Evolutionary conservation across 2,888 invertebrate genomes (phyloP).

Genomic region (Euzetes globulus): DNA sequence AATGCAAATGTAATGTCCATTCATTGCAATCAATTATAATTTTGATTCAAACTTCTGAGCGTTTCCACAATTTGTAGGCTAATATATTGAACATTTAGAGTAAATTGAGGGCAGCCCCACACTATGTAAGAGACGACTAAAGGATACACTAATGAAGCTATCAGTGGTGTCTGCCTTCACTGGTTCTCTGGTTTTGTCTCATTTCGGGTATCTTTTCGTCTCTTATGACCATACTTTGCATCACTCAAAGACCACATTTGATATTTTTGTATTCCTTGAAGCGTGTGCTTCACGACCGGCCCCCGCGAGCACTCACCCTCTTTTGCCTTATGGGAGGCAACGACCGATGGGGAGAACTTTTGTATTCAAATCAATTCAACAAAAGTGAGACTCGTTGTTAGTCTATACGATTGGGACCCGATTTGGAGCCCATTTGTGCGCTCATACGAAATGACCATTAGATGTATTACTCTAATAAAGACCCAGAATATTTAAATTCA

Average conservation of each 20-base stretch:
- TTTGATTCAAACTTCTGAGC: constrained; percentile 9
- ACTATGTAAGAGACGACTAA: not conserved
- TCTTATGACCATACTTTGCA: not conserved
- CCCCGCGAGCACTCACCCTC: not conserved
- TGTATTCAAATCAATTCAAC: constrained; percentile 9
- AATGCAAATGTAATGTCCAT: not conserved
- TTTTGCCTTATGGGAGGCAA: constrained; percentile 6
- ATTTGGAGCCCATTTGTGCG: constrained; percentile 13
- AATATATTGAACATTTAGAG: constrained; percentile 11
- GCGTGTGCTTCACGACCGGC: not conserved
- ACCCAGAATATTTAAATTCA: not conserved
- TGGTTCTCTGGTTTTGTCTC: not conserved
- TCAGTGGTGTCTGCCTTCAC: constrained; percentile 15
- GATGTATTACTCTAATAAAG: not conserved
- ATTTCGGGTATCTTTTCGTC: not conserved
- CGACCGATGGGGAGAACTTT: constrained; percentile 23
- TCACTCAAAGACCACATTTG: constrained; percentile 16
- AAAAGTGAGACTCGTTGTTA: not conserved
- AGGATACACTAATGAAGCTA: constrained; percentile 28
- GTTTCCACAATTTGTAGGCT: constrained; percentile 7
- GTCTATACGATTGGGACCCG: not conserved
- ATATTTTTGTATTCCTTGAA: constrained; percentile 28
- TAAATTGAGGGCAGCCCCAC: constrained; percentile 13
- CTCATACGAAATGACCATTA: constrained; percentile 12
- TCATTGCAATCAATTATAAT: constrained; percentile 23